A percentile compares a stretch with the other conserved stretches of the same genome.
These are phyloP conservation scores for Brachionus sp. DNA, from an alignment of 1,140 invertebrate species.

Conservation along the genomic window DNA sequence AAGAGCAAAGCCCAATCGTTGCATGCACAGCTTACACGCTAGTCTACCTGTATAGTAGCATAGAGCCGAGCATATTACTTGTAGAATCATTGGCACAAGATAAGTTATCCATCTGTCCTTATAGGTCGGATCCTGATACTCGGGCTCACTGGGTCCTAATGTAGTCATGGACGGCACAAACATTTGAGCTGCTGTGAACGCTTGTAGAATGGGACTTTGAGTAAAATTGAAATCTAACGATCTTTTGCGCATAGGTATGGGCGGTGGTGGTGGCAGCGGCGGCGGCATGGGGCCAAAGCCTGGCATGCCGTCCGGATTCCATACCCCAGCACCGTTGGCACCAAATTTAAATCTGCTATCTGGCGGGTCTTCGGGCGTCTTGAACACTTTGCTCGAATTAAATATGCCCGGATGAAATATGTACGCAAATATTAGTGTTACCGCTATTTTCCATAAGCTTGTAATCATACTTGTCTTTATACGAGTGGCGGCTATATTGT, in stretches of 20 bases:
- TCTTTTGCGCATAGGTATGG: neutral
- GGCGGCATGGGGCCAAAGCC: constrained; percentile 29
- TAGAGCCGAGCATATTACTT: constrained; percentile 48
- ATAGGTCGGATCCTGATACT: neutral
- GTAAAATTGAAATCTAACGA: neutral
- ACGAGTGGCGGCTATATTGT: constrained; percentile 45
- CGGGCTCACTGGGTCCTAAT: neutral
- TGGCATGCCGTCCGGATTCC: neutral
- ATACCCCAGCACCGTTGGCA: neutral
- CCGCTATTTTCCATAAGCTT: constrained; percentile 51
- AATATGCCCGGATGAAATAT: constrained; percentile 45
- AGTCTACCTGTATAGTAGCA: constrained; percentile 51
- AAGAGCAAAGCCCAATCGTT: constrained; percentile 66
- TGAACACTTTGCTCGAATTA: constrained; percentile 15
- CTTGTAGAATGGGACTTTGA: neutral
- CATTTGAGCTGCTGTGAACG: constrained; percentile 6
- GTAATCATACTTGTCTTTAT: constrained; percentile 51
- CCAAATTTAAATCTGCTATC: neutral
- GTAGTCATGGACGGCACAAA: constrained; percentile 15
- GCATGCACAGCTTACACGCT: constrained; percentile 58
- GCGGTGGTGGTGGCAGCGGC: neutral
- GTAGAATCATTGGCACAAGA: constrained; percentile 33
- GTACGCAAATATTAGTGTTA: constrained; percentile 51
- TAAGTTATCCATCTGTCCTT: constrained; percentile 18
- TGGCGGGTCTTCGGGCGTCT: neutral